A percentile compares a stretch with the other conserved stretches of the same genome.
Conservation (phyloP, 2,888 invertebrate genomes). For the Lacanobia wlatinum region DNA sequence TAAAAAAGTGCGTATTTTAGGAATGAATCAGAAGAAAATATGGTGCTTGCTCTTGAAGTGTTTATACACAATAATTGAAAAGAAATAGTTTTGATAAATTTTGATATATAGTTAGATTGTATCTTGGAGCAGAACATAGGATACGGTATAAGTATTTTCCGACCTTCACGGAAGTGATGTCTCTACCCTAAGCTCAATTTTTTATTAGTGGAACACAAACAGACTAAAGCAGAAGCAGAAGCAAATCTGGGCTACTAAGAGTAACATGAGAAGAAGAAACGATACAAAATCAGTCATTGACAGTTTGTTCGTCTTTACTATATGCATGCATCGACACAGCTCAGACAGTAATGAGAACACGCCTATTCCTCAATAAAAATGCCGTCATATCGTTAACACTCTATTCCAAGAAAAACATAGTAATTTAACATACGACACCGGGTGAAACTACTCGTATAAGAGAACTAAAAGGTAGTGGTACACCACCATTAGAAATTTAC, state of each 20-base stretch:
- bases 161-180: no score
- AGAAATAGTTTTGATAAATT: not conserved
- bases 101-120: not conserved
- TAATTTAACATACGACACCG: constrained; percentile 50
- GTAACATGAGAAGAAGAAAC: not conserved
- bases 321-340: not conserved
- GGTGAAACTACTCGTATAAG: constrained; percentile 58
- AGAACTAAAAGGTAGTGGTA: constrained; percentile 55
- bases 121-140: not conserved
- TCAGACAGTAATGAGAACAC: constrained; percentile 1
- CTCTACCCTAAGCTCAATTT: no score
- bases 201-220: not conserved
- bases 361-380: constrained; percentile 27
- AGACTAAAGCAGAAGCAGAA: not conserved
- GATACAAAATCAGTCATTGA: not conserved
- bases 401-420: constrained; percentile 36
- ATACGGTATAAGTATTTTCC: not conserved
- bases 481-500: constrained; percentile 65
- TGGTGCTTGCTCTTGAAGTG: not conserved
- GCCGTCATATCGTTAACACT: constrained; percentile 18
- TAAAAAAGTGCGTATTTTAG: no score
- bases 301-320: not conserved
- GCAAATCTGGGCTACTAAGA: not conserved
- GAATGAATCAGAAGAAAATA: not conserved
- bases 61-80: not conserved